Evolutionary conservation across 1,140 invertebrate species (phyloP).

Genomic region (Drosophila insularis): DNA sequence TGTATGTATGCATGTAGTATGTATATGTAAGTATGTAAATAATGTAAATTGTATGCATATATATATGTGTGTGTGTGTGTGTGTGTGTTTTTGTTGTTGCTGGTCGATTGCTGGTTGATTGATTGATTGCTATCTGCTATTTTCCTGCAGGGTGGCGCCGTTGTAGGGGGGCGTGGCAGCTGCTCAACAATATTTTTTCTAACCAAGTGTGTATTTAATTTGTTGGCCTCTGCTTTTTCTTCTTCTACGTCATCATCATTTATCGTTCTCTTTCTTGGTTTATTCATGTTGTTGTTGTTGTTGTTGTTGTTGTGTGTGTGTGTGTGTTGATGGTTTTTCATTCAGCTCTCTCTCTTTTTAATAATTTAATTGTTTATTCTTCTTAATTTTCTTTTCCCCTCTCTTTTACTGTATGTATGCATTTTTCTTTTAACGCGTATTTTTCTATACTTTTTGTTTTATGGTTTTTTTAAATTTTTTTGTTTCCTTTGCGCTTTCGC

Average conservation of each 20-base stretch:
- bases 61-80: slow-evolving; percentile 37
- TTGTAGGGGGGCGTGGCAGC: background rate
- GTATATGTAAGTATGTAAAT: slow-evolving; percentile 47
- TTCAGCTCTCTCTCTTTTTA: slow-evolving; percentile 7
- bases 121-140: background rate
- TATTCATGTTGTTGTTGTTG: background rate
- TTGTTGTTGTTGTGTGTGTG: background rate
- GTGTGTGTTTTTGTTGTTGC: slow-evolving; percentile 26
- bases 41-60: slow-evolving; percentile 28
- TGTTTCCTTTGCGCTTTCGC: slow-evolving; percentile 15
- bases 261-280: background rate
- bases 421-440: slow-evolving; percentile 33
- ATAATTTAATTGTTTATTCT: slow-evolving; percentile 12
- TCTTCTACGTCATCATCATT: background rate
- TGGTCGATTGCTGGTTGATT: slow-evolving; percentile 29
- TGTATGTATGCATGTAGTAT: slow-evolving; percentile 50
- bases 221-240: slow-evolving; percentile 8
- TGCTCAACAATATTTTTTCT: background rate
- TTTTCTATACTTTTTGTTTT: slow-evolving; percentile 20
- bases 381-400: slow-evolving; percentile 11
- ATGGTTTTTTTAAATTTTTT: slow-evolving; percentile 1
- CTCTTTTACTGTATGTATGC: slow-evolving; percentile 5
- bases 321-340: background rate
- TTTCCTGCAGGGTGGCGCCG: background rate
- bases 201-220: background rate